Evolutionary conservation across 2,113 vertebrate genomes (phyloP), one percentile per base, ranked within the genome.

Genomic region (Chrysemys picta): DNA sequence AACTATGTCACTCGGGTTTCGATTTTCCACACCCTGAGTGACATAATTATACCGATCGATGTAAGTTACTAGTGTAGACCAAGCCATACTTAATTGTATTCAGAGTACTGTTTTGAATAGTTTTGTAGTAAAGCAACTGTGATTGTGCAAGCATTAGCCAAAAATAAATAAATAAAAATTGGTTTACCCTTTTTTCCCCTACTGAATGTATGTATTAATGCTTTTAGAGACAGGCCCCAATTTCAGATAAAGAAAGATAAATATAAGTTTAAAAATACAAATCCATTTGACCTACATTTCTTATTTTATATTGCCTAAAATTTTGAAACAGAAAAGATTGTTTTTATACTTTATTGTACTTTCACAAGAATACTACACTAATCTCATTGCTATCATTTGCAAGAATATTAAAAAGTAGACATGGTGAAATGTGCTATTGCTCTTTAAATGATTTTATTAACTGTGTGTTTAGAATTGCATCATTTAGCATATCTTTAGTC

Each of bases 391-490:
- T 76, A 29, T 62, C 54, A 6, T 22, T 86, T 86, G 31, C 76
- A 93, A 76, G 6, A 85, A 69, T 42, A 69, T 27, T 82, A 45
- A 82, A 82, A 45, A 45, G 5, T 45, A 82, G 25, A 13, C 25
- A 6, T 42, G n/a, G 56, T 82, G 25, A 72, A 72, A 72, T 72
- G n/a, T n/a, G 65, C 65, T 38, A 21, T 72, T 45, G 52, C 38
- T 57, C 88, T 91, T 17, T 2, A 92, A 94, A 45, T 72, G 10
- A 90, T 79, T 91, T 84, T 80, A 50, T 83, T 85, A 85, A 89
- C 72, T 91, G 11, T 21, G 69, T 27, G 10, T 88, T 95, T 76
- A 10, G 42, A 31, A 91, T 88, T 53, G 75, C 82, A 93, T 17
- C 84, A 75, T 72, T 72, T n/a, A 35, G 53, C 1, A 0, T 85